Conservation (phyloP, 2,888 invertebrate species). For the Lithophane leautieri region DNA sequence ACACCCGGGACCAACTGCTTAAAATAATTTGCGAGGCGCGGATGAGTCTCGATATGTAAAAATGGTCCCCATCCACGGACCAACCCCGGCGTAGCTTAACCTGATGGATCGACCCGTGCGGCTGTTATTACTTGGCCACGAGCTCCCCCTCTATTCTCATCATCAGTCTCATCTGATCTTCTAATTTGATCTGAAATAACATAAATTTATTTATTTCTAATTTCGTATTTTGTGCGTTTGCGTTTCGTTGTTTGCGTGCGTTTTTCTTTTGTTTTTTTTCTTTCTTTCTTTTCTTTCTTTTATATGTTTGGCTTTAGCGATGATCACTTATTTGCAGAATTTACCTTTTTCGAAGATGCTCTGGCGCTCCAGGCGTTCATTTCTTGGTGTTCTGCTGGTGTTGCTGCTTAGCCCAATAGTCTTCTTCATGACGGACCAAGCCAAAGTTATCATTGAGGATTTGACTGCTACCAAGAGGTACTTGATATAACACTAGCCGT, state of each 20-base stretch:
- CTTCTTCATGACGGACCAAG: constrained; percentile 24
- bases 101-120: background rate
- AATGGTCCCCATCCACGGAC: background rate
- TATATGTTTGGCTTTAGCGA: background rate
- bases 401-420: constrained; percentile 33
- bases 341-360: constrained; percentile 17
- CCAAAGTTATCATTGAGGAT: constrained; percentile 27
- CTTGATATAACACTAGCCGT: background rate
- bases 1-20: background rate
- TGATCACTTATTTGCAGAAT: constrained; percentile 15
- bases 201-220: no score
- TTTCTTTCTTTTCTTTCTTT: no score
- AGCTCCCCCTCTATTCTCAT: no score
- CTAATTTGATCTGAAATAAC: no score
- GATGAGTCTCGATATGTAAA: no score
- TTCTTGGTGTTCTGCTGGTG: constrained; percentile 10
- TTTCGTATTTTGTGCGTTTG: background rate
- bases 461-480: constrained; percentile 30
- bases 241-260: no score
- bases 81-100: background rate
- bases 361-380: constrained; percentile 34
- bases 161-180: no score
- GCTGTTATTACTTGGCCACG: background rate
- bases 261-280: no score
- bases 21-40: no score